A percentile compares a stretch with the other conserved stretches of the same genome.
Evolutionary conservation across 2,888 invertebrate species (phyloP).

Genomic region (Monoplex corrugatus): DNA sequence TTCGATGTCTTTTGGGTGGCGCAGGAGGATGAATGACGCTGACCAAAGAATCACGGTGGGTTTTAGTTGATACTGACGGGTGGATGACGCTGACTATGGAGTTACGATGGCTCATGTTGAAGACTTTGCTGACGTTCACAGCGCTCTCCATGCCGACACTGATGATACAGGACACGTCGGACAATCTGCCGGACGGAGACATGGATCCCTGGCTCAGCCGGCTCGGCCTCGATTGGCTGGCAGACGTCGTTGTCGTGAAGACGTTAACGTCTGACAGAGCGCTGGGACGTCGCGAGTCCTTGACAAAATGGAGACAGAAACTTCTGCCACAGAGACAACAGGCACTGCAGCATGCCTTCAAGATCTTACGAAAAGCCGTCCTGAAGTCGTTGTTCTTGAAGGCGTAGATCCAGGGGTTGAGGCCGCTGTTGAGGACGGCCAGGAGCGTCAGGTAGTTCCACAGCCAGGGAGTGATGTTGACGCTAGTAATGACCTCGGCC

Average conservation of each 20-base stretch:
- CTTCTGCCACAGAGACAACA: neutral
- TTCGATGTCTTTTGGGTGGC: no score
- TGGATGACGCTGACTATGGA: neutral
- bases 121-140: conserved; percentile 17
- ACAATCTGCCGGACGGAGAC: conserved; percentile 21
- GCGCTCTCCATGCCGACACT: neutral
- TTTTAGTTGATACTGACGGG: neutral
- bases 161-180: conserved; percentile 42
- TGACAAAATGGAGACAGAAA: neutral
- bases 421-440: conserved; percentile 85
- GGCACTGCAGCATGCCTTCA: conserved; percentile 42
- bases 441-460: conserved; percentile 85
- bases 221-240: neutral
- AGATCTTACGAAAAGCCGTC: conserved; percentile 82
- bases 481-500: conserved; percentile 70
- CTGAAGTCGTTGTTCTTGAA: conserved; percentile 86
- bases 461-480: conserved; percentile 83
- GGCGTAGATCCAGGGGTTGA: conserved; percentile 87
- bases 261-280: conserved; percentile 29
- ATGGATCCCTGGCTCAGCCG: neutral
- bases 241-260: neutral
- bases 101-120: neutral
- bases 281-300: conserved; percentile 26
- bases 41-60: no score
- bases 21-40: neutral